Percentiles rank a stretch among this genome's conserved stretches.
Conservation (phyloP, 2,113 vertebrate genomes). For the Ammodytes dubius region DNA sequence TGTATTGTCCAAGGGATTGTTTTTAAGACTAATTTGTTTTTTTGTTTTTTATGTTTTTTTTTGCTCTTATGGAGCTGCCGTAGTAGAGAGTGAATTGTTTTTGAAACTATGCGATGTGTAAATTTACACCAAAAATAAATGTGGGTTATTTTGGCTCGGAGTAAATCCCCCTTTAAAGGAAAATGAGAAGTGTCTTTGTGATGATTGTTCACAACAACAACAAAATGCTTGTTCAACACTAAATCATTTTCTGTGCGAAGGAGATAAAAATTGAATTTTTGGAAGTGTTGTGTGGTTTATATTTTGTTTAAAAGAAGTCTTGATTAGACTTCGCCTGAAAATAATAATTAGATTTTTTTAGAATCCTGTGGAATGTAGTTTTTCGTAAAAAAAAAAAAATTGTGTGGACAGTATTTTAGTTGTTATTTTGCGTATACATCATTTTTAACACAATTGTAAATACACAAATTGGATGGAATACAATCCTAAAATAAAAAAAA, state of each 20-base stretch:
- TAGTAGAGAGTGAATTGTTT: constrained; percentile 22
- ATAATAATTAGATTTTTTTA: background rate
- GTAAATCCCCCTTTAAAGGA: background rate
- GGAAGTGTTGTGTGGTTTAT: constrained; percentile 75
- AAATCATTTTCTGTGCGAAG: constrained; percentile 68
- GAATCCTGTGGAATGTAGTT: background rate
- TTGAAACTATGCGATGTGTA: constrained; percentile 18
- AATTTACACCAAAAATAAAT: constrained; percentile 43
- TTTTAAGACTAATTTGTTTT: constrained; percentile 34
- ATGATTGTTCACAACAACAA: constrained; percentile 32
- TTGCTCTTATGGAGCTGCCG: constrained; percentile 37
- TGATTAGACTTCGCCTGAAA: constrained; percentile 18
- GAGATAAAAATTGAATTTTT: constrained; percentile 52
- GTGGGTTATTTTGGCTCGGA: constrained; percentile 9
- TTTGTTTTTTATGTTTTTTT: constrained; percentile 33
- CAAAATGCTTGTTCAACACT: constrained; percentile 72
- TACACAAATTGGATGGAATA: background rate
- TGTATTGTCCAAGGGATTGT: constrained; percentile 48
- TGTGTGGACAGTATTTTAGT: background rate
- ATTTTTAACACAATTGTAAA: background rate
- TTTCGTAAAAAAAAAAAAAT: background rate
- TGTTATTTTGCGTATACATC: background rate
- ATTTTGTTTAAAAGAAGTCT: constrained; percentile 57
- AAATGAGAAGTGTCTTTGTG: constrained; percentile 19
- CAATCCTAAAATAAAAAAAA: background rate